Base-by-base conservation (phyloP, 2,113 vertebrate genomes). In the Myrmophylax atrothorax region DNA sequence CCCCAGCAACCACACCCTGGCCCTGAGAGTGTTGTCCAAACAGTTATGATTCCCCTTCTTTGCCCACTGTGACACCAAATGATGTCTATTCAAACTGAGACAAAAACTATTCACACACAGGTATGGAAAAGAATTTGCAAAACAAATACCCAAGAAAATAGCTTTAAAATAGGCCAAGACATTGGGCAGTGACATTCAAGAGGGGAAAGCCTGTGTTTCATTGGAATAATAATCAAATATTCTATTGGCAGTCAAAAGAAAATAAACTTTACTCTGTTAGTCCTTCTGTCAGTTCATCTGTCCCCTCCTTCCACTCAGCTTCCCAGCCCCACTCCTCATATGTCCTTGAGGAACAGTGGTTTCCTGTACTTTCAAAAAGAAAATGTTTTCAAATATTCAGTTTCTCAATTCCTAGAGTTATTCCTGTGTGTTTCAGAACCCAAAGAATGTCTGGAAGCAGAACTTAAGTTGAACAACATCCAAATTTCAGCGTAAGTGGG, bases 241-340 rank as follows among this genome's bases (percentile, higher is more conserved):
- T 28, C 12, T 28, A 46, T 46, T 59, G 66, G 62, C 77, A 69
- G 63, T 35, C 80, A 86, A 95, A 60, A 80, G 60, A 80, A 88
- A 89, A 80, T 72, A 81, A 87, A 87, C 64, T 86, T 93, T 66
- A 59, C 50, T 78, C 10, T 60, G 49, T 87, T 63, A 66, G 50
- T 53, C 82, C 77, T 92, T 92, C 92, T 94, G 90, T 85, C 68
- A 83, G 50, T 84, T 73, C 89, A 77, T 94, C 92, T 92, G 86
- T 47, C 89, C 86, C 5, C 42, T 83, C 2, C 58, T 79, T 42
- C 25, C 50, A 37, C 62, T 69, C 37, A 49, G 67, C 49, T 87
- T 79, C 50, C 16, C 66, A 46, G 60, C 7, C 68, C 66, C 78
- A 37, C 20, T 66, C 69, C 73, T 62, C 38, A 69, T 26, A 49